These are phyloP conservation scores for Falco novaeseelandiae DNA, from an alignment of 2,797 vertebrate species.

Conservation along the genomic window DNA sequence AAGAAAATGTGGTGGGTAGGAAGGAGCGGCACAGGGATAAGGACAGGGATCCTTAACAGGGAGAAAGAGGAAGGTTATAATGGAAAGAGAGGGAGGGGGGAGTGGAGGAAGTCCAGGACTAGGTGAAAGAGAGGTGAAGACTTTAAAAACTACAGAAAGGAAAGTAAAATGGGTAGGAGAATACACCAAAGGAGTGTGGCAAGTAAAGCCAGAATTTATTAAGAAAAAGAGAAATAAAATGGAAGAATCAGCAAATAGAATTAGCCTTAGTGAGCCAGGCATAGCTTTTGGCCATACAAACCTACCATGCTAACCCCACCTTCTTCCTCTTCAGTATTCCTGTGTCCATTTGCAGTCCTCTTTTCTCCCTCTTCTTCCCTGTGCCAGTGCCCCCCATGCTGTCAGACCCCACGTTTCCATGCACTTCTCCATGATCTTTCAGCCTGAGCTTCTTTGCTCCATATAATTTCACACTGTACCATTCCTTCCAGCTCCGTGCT, in stretches of 20 bases:
- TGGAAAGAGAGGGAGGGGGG: neutral
- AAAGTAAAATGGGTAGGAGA: neutral
- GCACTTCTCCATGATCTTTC: neutral
- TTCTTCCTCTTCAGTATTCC: neutral
- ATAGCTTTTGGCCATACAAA: neutral
- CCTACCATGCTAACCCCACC: fast-evolving
- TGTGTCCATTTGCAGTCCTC: neutral
- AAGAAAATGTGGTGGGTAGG: neutral
- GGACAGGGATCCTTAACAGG: neutral
- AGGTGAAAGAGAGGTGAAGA: neutral
- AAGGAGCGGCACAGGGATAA: neutral
- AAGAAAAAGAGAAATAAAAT: neutral
- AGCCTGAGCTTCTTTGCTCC: neutral
- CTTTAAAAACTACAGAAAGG: neutral
- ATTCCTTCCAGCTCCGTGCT: neutral
- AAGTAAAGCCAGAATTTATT: neutral
- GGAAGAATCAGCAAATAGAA: neutral
- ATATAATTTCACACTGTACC: neutral
- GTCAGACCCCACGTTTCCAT: fast-evolving
- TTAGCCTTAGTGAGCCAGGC: neutral
- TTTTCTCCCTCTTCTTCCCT: neutral
- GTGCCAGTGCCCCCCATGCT: neutral
- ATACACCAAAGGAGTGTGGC: neutral
- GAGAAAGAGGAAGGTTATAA: neutral
- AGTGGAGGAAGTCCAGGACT: neutral